phyloP scores from a whole-genome alignment of 1,140 invertebrate species.

The Acromyrmex echinatior region DNA sequence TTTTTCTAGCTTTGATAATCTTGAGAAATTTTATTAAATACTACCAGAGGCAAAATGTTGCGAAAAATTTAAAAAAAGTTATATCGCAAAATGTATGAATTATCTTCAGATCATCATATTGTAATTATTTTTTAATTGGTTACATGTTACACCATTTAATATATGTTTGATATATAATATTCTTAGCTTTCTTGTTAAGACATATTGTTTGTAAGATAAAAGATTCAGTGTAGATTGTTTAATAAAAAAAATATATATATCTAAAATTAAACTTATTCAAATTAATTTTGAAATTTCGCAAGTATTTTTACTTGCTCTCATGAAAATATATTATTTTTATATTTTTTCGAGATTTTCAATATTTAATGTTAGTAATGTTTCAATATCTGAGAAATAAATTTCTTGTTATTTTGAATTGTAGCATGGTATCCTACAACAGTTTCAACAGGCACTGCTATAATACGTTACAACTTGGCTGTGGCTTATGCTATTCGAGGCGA shows the following conservation, averaged over 20 bases:
- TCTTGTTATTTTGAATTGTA: conserved; percentile 66
- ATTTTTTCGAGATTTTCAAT: conserved; percentile 11
- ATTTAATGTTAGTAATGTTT: not conserved
- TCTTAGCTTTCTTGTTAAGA: too few species aligned
- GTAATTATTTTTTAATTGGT: too few species aligned
- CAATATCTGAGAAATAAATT: conserved; percentile 12
- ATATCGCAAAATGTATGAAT: too few species aligned
- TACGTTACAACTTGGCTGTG: conserved; percentile 94
- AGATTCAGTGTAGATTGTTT: not conserved
- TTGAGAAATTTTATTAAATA: too few species aligned
- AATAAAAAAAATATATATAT: not conserved
- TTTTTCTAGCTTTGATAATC: too few species aligned
- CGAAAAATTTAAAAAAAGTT: too few species aligned
- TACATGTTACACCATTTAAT: too few species aligned
- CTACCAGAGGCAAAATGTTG: too few species aligned
- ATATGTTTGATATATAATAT: too few species aligned
- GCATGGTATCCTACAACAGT: conserved; percentile 91
- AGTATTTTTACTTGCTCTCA: not conserved
- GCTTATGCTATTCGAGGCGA: conserved; percentile 92
- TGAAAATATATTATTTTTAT: not conserved
- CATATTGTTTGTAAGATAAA: too few species aligned
- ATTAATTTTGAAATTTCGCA: not conserved
- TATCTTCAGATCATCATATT: too few species aligned
- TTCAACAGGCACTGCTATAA: conserved; percentile 89
- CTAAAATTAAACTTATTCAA: not conserved